phyloP scores from a whole-genome alignment of 2,113 vertebrate species.

The Paracanthobrama guichenoti region DNA sequence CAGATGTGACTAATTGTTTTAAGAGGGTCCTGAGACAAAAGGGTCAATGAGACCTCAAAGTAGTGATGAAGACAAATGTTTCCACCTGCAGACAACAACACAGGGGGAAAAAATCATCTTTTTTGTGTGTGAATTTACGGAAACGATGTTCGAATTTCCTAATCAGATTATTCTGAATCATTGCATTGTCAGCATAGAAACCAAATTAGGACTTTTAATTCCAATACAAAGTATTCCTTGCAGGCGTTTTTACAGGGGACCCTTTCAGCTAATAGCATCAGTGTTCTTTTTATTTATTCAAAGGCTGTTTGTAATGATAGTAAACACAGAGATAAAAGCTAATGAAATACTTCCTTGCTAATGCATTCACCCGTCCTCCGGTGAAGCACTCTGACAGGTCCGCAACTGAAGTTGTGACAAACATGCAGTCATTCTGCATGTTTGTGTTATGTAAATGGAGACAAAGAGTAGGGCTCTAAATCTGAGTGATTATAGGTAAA shows the following conservation, averaged over 20 bases:
- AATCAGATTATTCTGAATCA: slow-evolving; percentile 48
- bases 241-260: slow-evolving; percentile 27
- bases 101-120: neutral
- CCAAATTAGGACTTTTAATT: slow-evolving; percentile 49
- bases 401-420: slow-evolving; percentile 24
- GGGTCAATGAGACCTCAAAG: slow-evolving; percentile 17
- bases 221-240: slow-evolving; percentile 32
- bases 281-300: slow-evolving; percentile 49
- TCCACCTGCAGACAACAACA: neutral
- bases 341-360: slow-evolving; percentile 44
- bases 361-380: slow-evolving; percentile 19
- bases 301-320: slow-evolving; percentile 45
- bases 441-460: slow-evolving; percentile 28
- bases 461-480: slow-evolving; percentile 4
- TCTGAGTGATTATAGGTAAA: slow-evolving; percentile 15
- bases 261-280: slow-evolving; percentile 46
- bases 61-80: slow-evolving; percentile 29
- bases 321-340: slow-evolving; percentile 43
- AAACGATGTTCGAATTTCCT: slow-evolving; percentile 15
- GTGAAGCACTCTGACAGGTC: slow-evolving; percentile 3
- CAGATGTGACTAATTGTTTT: slow-evolving; percentile 35
- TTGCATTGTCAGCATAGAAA: slow-evolving; percentile 47
- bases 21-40: slow-evolving; percentile 17
- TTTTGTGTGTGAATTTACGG: neutral
- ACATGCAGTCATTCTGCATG: slow-evolving; percentile 20